Base-by-base conservation (phyloP, 1,140 invertebrate species). In the Sycophaga agraensis region DNA sequence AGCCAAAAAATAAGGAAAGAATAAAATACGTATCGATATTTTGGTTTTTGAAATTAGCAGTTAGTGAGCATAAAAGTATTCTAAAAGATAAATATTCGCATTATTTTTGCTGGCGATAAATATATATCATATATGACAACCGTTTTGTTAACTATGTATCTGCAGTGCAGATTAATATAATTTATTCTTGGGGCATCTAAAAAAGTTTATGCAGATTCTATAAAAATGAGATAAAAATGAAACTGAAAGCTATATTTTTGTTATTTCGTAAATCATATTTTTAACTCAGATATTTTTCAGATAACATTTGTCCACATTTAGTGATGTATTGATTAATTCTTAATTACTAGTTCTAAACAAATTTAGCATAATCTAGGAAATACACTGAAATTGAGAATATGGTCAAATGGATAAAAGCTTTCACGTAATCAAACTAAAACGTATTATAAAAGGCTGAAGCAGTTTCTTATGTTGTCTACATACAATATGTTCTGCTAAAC, bases 371-470 rank as follows among this genome's bases (percentile, higher is more conserved):
- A 48, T 28, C n/a, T n/a, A n/a, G 16, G 16, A 39, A 19, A 45
- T 40, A 50, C 34, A 19, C 49, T 50, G 26, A 55, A 62, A 56
- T 26, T 56, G 53, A 22, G 59, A 50, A 56, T 62, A 43, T 22
- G 35, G 35, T 56, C 53, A 50, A 56, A 62, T 55, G 11, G 21
- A 58, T 16, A 19, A 48, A 28, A 57, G 45, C 22, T 53, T 57
- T 63, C 54, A 28, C 45, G 46, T 50, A 58, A 48, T 19, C 63
- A 66, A 68, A 69, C 65, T 68, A 63, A 37, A 67, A 67, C 59
- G 65, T 65, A 54, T 68, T 69, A 59, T 31, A 59, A 68, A 64
- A 63, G 69, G 67, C 60, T 68, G 66, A 48, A 43, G 48, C 34
- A 63, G 48, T 31, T 31, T 31, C 11, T 31, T 11, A 31, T 11